Conservation (phyloP, 2,113 vertebrate species). For the Amphilophus citrinellus region DNA sequence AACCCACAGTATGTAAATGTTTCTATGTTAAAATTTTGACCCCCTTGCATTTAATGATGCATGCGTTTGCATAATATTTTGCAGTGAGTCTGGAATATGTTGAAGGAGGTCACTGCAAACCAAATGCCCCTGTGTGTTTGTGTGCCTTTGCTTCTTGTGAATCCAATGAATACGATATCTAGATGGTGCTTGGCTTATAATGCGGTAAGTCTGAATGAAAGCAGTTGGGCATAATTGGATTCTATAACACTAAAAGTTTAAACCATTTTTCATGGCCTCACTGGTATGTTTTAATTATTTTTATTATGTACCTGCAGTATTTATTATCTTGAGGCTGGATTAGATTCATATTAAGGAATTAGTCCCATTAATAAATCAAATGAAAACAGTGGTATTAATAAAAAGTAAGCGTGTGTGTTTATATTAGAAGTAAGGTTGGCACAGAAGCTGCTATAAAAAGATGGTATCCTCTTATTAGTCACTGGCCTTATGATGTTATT, state of each 20-base stretch:
- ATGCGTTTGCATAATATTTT: slow-evolving; percentile 29
- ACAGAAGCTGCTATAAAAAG: not conserved
- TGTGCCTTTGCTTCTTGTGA: not conserved
- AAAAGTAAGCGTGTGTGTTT: not conserved
- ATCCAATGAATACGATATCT: not conserved
- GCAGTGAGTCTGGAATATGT: not conserved
- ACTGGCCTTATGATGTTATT: not conserved
- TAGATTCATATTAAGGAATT: slow-evolving; percentile 3
- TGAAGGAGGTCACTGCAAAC: not conserved
- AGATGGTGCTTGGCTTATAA: not conserved
- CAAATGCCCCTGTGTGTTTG: not conserved
- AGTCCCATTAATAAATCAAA: not conserved
- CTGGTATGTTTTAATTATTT: not conserved
- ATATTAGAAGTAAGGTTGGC: not conserved
- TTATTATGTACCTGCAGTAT: not conserved
- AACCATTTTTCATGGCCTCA: not conserved
- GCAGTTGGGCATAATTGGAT: not conserved
- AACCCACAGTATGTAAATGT: slow-evolving; percentile 13
- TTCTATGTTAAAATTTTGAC: not conserved
- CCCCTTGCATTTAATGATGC: slow-evolving; percentile 33
- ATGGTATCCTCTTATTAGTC: not conserved
- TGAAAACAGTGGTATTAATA: not conserved
- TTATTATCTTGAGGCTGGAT: not conserved
- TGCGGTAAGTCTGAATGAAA: not conserved
- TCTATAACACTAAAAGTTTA: not conserved